Percentiles rank a stretch among this genome's conserved stretches.
phyloP scores from a whole-genome alignment of 2,113 vertebrate species.

The Gadus macrocephalus region DNA sequence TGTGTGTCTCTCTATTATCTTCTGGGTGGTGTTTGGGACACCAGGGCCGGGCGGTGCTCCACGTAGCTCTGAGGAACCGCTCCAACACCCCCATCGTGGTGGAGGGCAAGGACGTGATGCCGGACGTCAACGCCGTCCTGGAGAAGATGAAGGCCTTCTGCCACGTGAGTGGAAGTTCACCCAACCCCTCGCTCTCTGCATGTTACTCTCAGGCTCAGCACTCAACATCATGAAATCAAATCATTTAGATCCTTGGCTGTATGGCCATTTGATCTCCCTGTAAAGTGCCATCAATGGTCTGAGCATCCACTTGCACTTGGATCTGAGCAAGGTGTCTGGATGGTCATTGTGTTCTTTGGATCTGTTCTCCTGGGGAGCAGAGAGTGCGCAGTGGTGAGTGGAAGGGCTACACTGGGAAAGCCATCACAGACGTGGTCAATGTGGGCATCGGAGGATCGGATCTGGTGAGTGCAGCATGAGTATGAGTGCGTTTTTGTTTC shows the following conservation, averaged over 20 bases:
- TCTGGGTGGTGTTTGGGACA: background rate
- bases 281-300: no score
- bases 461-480: conserved; percentile 76
- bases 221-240: background rate
- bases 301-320: background rate
- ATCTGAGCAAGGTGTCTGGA: no score
- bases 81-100: conserved; percentile 84
- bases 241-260: background rate
- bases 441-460: conserved; percentile 96
- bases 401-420: conserved; percentile 91
- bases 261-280: background rate
- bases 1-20: conserved; percentile 3
- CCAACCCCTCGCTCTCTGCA: background rate
- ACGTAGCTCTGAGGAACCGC: conserved; percentile 91
- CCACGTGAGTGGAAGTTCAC: conserved; percentile 70
- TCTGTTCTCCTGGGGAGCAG: conserved; percentile 56
- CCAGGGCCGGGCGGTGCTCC: conserved; percentile 90
- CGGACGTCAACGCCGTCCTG: conserved; percentile 89
- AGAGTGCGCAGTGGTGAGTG: conserved; percentile 89
- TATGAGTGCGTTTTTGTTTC: background rate
- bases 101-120: conserved; percentile 90
- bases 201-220: no score
- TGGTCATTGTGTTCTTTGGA: background rate
- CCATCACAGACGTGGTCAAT: conserved; percentile 92
- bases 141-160: conserved; percentile 96